Base-by-base conservation (phyloP, 2,888 invertebrate species). In the Diplolepis rosae region DNA sequence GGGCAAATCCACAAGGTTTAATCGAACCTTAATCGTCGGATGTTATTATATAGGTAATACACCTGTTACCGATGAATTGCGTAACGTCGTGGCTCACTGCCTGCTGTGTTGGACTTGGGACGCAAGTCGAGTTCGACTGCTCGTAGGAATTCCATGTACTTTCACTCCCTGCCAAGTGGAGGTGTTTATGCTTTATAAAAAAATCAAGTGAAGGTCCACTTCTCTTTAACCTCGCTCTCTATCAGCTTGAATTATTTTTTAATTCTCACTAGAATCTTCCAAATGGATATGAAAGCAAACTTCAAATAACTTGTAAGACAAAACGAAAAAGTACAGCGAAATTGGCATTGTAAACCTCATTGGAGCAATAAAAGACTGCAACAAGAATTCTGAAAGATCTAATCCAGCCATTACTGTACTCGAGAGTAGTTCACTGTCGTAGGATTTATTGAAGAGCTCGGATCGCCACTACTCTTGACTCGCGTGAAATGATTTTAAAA, bases 111-210 rank as follows among this genome's bases (percentile, higher is more conserved):
- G 73, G 70, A 75, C 78, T 72, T 77, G 67, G 70, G 72, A 74
- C 73, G 72, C 77, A 76, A 78, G 77, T 82, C 80, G 81, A 35
- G 35, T 24, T 51, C 24, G 24, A 24, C 51, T 51, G 51, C 79
- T 81, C 81, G 80, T 79, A 83, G 82, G 83, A 84, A 85, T 84
- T 86, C 84, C 82, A 77, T 76, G 79, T 82, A 85, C 86, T 86
- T 86, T 86, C 86, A 85, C 86, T 86, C 80, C 74, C 71, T 68
- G 74, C 70, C 74, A 76, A 68, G 77, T 70, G 69, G 73, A 78
- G 77, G 78, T 78, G 77, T 77, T 77, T 65, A 79, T 22, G n/a
- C 61, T 71, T 66, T 11, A 69, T 66, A 74, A 72, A 74, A n/a
- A 72, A 76, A 54, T 52, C 48, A 65, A 61, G 18, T 65, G 66